Base-by-base conservation (phyloP, 1,140 invertebrate species). In the Plectrocnemia conspersa region DNA sequence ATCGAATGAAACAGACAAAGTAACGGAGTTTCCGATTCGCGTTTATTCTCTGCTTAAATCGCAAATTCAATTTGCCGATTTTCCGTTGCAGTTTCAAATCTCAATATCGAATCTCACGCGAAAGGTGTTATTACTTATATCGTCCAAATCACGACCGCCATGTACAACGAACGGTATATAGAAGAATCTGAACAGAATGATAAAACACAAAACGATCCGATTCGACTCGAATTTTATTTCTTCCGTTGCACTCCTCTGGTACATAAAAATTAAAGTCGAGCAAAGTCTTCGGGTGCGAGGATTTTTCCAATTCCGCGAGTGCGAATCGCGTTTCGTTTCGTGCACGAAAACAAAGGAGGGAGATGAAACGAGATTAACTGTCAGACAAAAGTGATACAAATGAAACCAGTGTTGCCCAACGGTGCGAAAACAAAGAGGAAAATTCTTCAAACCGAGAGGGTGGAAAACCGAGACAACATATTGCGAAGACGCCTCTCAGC, bases 121-220 rank as follows among this genome's bases (percentile, higher is more conserved):
- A 50, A 35, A 42, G 38, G 52, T 54, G 52, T 45, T 54, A 54
- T 54, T 54, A 54, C 42, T 54, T 44, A 40, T 45, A 54, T 54
- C 41, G 41, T 32, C 25, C 25, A 22, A 33, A 54, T 54, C 52
- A 54, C 52, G 52, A 54, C 42, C 11, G 35, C n/a, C n/a, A n/a
- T n/a, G n/a, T 35, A 13, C 35, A 29, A 32, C 25, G 41, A 54
- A 54, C 52, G 52, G 52, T 54, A 54, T 18, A n/a, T n/a, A n/a
- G n/a, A n/a, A n/a, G n/a, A n/a, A n/a, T n/a, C n/a, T n/a, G n/a
- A n/a, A n/a, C n/a, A n/a, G n/a, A n/a, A n/a, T n/a, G n/a, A n/a
- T n/a, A n/a, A n/a, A n/a, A n/a, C n/a, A n/a, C n/a, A n/a, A n/a
- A n/a, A n/a, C n/a, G n/a, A n/a, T n/a, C n/a, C n/a, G n/a, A n/a